Evolutionary conservation across 2,797 vertebrate genomes (phyloP).

Genomic region (Ptychadena robeensis): DNA sequence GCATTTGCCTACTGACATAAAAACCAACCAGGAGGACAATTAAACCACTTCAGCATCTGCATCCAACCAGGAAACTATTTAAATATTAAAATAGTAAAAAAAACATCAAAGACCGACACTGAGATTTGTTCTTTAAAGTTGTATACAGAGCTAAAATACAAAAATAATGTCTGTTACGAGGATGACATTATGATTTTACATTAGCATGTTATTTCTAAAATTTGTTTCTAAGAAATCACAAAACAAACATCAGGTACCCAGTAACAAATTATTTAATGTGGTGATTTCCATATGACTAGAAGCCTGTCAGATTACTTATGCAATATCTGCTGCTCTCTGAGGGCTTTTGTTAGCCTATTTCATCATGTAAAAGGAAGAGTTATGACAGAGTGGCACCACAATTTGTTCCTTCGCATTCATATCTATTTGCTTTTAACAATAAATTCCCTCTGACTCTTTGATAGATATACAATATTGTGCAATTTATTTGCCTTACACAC

Average conservation of each 20-base stretch:
- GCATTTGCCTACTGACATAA: too few species aligned
- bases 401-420: conserved; percentile 52
- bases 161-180: not conserved
- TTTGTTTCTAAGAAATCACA: not conserved
- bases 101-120: too few species aligned
- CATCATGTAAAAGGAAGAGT: conserved; percentile 43
- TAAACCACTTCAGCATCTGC: too few species aligned
- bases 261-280: conserved; percentile 29
- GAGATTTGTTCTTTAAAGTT: not conserved
- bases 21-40: too few species aligned
- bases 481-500: conserved; percentile 55
- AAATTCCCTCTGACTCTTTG: conserved; percentile 47
- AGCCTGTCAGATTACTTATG: conserved; percentile 34
- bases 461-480: conserved; percentile 51
- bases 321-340: conserved; percentile 31
- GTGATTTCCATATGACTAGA: conserved; percentile 39
- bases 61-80: too few species aligned
- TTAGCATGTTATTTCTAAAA: not conserved
- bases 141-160: not conserved
- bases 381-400: conserved; percentile 48
- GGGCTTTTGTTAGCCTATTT: conserved; percentile 22
- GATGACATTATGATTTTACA: not conserved
- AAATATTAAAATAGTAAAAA: too few species aligned
- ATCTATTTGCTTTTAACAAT: conserved; percentile 55
- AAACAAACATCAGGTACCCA: conserved; percentile 26